A percentile compares a stretch with the other conserved stretches of the same genome.
These are phyloP conservation scores for Acanthaster planci DNA, from an alignment of 35 echinoderm and acorn worm species.

Conservation along the genomic window DNA sequence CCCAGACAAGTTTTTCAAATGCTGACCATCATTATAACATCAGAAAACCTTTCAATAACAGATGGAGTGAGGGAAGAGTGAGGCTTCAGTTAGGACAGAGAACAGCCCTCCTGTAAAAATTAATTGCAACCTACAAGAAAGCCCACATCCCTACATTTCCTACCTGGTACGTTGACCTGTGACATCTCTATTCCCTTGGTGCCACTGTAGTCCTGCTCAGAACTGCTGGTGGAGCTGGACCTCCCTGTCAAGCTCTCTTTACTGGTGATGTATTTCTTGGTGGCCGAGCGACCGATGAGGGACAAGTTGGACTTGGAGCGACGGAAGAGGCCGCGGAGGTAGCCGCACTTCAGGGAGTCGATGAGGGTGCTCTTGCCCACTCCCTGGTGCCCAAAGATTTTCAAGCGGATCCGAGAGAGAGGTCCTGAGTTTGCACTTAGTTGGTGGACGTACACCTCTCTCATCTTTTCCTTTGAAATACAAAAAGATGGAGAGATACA, in stretches of 20 bases:
- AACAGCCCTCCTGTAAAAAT: too few species aligned
- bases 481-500: not conserved
- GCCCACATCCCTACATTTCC: too few species aligned
- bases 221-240: constrained; percentile 43
- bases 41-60: too few species aligned
- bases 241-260: constrained; percentile 32
- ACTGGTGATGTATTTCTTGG: constrained; percentile 43
- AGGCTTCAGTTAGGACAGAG: too few species aligned
- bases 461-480: constrained; percentile 67
- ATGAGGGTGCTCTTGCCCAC: constrained; percentile 90
- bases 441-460: constrained; percentile 86
- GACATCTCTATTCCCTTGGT: constrained; percentile 91
- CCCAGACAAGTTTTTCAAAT: too few species aligned
- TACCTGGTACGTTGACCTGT: constrained; percentile 82
- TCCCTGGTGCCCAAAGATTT: constrained; percentile 89
- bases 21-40: too few species aligned
- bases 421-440: constrained; percentile 62
- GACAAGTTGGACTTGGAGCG: constrained; percentile 85
- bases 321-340: constrained; percentile 82
- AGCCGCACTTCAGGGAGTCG: constrained; percentile 95
- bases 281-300: constrained; percentile 48
- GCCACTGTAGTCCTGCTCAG: constrained; percentile 55
- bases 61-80: too few species aligned
- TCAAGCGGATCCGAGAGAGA: constrained; percentile 68
- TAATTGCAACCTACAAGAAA: too few species aligned